Conservation (phyloP, 1,140 invertebrate genomes). For the Orchestia grillus region DNA sequence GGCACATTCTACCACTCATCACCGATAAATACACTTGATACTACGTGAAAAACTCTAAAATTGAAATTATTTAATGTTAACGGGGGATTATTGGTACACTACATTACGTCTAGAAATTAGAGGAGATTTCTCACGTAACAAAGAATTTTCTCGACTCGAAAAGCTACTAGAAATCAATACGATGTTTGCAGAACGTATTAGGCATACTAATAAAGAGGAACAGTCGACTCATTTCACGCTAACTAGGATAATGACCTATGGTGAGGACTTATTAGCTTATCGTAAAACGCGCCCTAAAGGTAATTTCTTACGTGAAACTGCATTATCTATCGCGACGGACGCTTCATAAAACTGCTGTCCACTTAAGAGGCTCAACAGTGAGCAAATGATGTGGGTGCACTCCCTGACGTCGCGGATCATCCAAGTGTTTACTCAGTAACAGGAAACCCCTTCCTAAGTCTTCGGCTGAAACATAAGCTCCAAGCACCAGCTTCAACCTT, state of each 20-base stretch:
- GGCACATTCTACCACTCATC: slow-evolving; percentile 56
- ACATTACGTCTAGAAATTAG: slow-evolving; percentile 52
- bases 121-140: slow-evolving; percentile 47
- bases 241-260: slow-evolving; percentile 49
- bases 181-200: slow-evolving; percentile 50
- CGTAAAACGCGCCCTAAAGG: slow-evolving; percentile 17
- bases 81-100: slow-evolving; percentile 49
- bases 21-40: slow-evolving; percentile 48
- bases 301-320: background rate
- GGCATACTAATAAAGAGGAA: slow-evolving; percentile 19
- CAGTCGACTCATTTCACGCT: background rate
- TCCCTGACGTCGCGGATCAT: background rate
- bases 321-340: background rate
- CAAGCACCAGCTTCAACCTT: background rate
- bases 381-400: background rate
- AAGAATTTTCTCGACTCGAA: slow-evolving; percentile 32
- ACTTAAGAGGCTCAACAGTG: background rate
- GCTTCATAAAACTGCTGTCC: background rate
- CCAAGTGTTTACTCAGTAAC: background rate
- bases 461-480: background rate
- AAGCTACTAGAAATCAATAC: slow-evolving; percentile 48
- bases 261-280: slow-evolving; percentile 10
- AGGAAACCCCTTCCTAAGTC: background rate
- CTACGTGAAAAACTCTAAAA: slow-evolving; percentile 48
- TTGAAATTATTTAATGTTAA: slow-evolving; percentile 50